Base-by-base conservation (phyloP, 2,113 vertebrate species). In the Pachyramphus minor region DNA sequence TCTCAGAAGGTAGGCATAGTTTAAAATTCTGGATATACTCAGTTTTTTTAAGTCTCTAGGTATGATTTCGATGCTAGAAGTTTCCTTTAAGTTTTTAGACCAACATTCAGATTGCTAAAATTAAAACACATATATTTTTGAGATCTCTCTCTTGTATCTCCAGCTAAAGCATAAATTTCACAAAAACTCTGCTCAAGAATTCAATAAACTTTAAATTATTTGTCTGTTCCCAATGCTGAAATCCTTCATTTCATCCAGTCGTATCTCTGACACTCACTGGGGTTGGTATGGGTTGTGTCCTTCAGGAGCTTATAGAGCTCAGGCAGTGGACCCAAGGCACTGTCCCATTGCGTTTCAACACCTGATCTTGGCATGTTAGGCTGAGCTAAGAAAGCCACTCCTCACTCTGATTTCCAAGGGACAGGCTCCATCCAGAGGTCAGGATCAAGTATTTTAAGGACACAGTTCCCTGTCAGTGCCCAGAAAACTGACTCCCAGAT, bases 281-380 rank as follows among this genome's bases (percentile, higher is more conserved):
- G 33, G 31, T 42, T 0, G 0, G 6, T 33, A 12, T 0, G 3
- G 6, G 4, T 80, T 66, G 42, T 19, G 23, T 49, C 53, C 35
- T 80, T 74, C 73, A 71, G 72, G 21, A 95, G 14, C 42, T 39
- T 62, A n/a, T 10, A 83, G 42, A 76, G 14, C 5, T 82, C 6
- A 8, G 31, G 31, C 9, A 75, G 56, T 79, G 12, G n/a, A 64
- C 22, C 4, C 27, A 24, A 1, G 4, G 19, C 11, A 37, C 35
- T 14, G 2, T 6, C 41, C 17, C 86, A 44, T 49, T 18, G 14
- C 0, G 2, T 74, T 83, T 90, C 75, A 84, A 30, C 42, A 35
- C 17, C 20, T 74, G n/a, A 75, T 12, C 24, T 78, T 53, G 28
- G 23, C 30, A 27, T 12, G 28, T 44, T 50, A 83, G 44, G 39